phyloP scores from a whole-genome alignment of 2,797 vertebrate genomes.

The Rhinoraja longicauda region DNA sequence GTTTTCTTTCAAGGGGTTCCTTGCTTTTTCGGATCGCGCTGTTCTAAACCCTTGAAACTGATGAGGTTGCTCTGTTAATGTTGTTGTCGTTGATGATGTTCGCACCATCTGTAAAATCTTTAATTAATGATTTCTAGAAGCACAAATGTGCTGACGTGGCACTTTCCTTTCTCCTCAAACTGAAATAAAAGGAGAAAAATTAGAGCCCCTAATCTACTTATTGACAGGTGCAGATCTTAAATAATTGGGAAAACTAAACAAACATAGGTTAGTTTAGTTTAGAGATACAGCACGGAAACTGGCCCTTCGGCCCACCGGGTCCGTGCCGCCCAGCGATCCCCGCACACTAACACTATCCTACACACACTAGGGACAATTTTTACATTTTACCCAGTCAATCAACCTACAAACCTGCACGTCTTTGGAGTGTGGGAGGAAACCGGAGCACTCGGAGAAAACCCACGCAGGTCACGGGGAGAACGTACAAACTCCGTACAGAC shows the following conservation, averaged over 20 bases:
- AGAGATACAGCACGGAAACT: no score
- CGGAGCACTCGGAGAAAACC: no score
- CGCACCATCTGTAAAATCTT: conserved; percentile 50
- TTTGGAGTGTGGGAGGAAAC: no score
- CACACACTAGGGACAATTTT: no score
- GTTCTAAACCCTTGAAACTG: conserved; percentile 45
- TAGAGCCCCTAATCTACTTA: background rate
- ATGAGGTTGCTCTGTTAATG: conserved; percentile 54
- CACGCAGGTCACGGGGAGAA: no score
- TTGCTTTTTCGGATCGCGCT: background rate
- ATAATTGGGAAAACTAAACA: background rate
- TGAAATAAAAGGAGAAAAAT: background rate
- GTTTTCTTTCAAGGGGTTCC: background rate
- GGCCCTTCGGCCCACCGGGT: no score
- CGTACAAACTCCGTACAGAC: no score
- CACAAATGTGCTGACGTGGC: conserved; percentile 51
- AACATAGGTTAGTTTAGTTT: no score
- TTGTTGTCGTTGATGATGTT: conserved; percentile 57
- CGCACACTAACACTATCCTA: no score
- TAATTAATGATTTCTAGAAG: conserved; percentile 57
- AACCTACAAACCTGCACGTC: no score
- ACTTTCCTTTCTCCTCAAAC: background rate
- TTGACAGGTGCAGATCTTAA: background rate
- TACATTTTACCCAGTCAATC: no score
- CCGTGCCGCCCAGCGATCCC: no score